A percentile compares a stretch with the other conserved stretches of the same genome.
Conservation (phyloP, 2,113 vertebrate genomes). For the Alethe diademata region DNA sequence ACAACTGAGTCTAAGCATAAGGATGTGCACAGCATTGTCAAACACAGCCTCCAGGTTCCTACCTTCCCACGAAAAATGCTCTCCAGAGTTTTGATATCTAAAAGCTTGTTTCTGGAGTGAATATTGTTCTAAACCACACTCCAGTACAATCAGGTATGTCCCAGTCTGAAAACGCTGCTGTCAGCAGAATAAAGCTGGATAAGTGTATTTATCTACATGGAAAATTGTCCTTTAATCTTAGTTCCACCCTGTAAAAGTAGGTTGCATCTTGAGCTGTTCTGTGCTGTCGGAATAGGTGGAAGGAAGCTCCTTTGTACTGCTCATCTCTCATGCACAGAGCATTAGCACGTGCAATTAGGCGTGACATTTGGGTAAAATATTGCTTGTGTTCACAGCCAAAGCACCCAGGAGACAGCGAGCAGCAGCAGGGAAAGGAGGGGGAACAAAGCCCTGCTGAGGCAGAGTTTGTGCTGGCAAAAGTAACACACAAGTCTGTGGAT, state of each 20-base stretch:
- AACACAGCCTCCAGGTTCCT: neutral
- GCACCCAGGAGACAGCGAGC: neutral
- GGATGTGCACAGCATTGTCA: neutral
- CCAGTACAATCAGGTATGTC: neutral
- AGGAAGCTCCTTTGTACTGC: neutral
- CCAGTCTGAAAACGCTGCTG: neutral
- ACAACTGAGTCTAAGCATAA: neutral
- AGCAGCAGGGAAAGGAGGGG: neutral
- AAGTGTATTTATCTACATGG: neutral
- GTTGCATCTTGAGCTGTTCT: neutral
- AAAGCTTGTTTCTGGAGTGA: neutral
- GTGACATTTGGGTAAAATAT: conserved; percentile 8
- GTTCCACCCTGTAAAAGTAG: neutral
- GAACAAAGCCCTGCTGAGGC: neutral
- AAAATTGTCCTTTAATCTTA: neutral
- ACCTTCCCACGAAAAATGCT: neutral
- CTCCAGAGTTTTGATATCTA: neutral
- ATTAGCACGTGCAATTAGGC: neutral
- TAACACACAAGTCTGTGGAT: neutral
- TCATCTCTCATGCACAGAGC: neutral
- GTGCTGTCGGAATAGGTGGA: neutral
- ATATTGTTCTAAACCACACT: neutral
- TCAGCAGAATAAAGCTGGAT: neutral
- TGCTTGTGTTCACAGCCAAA: neutral
- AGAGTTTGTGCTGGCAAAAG: neutral